phyloP scores from a whole-genome alignment of 2,888 invertebrate species.

The Acleris cristana region DNA sequence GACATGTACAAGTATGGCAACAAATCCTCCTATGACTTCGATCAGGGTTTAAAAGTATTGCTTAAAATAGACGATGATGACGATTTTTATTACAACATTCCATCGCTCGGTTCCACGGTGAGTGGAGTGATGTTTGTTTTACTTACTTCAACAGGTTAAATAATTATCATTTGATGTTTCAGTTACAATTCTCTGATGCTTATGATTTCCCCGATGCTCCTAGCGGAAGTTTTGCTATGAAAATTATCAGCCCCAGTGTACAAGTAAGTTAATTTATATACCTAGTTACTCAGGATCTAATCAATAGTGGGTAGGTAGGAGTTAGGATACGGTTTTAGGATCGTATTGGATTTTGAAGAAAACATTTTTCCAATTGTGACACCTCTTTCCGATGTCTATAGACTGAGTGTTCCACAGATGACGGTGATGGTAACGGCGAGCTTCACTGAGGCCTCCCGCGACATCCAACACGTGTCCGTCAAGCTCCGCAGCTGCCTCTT shows the following conservation, averaged over 20 bases:
- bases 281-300: constrained; percentile 16
- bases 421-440: constrained; percentile 70
- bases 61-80: constrained; percentile 69
- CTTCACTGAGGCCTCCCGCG: constrained; percentile 73
- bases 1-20: constrained; percentile 75
- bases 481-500: constrained; percentile 83
- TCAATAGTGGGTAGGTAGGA: not conserved
- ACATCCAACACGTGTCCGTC: constrained; percentile 72
- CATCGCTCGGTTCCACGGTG: constrained; percentile 79
- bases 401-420: constrained; percentile 55
- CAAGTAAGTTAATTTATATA: constrained; percentile 53
- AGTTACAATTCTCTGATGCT: constrained; percentile 83
- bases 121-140: constrained; percentile 16
- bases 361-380: too few relatives aligned
- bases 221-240: constrained; percentile 80
- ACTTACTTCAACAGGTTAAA: too few relatives aligned
- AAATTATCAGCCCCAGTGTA: constrained; percentile 70
- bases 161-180: constrained; percentile 42
- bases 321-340: not conserved
- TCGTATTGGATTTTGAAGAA: too few relatives aligned
- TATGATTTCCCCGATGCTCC: constrained; percentile 84
- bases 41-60: constrained; percentile 71
- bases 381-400: too few relatives aligned
- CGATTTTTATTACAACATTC: constrained; percentile 78
- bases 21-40: constrained; percentile 71